phyloP scores from a whole-genome alignment of 1,140 invertebrate genomes.

The Leptonema lineaticorne region DNA sequence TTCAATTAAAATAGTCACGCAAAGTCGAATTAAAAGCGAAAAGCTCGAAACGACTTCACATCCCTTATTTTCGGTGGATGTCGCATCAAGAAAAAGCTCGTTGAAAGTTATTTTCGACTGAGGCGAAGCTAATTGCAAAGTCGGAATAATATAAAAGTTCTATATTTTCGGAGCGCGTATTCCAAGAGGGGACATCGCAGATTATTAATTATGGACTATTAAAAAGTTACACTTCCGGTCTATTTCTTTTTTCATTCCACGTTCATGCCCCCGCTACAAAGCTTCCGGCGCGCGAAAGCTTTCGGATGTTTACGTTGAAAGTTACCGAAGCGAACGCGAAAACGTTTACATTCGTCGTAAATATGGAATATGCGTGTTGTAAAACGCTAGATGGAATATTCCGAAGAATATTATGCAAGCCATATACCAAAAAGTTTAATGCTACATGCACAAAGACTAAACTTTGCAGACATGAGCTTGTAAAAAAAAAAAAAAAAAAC shows the following conservation, averaged over 20 bases:
- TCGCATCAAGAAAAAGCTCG: too few species aligned
- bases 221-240: constrained; percentile 1
- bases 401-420: too few species aligned
- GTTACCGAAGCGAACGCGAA: neutral
- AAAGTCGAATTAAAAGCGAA: too few species aligned
- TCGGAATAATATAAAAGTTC: neutral
- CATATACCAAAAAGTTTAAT: too few species aligned
- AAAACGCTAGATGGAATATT: too few species aligned
- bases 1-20: too few species aligned
- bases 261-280: neutral
- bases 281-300: neutral
- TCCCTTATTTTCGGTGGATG: neutral
- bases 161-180: neutral
- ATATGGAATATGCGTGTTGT: too few species aligned
- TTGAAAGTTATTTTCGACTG: neutral
- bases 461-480: too few species aligned
- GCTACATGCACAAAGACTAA: too few species aligned
- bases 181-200: neutral
- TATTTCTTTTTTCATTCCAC: too few species aligned
- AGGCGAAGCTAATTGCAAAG: neutral
- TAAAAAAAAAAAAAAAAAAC: too few species aligned
- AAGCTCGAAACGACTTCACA: neutral
- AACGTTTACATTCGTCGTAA: neutral
- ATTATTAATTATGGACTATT: constrained; percentile 1
- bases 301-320: neutral